Evolutionary conservation across 2,797 vertebrate species (phyloP), one percentile per base, ranked within the genome.

Genomic region (Huso huso): DNA sequence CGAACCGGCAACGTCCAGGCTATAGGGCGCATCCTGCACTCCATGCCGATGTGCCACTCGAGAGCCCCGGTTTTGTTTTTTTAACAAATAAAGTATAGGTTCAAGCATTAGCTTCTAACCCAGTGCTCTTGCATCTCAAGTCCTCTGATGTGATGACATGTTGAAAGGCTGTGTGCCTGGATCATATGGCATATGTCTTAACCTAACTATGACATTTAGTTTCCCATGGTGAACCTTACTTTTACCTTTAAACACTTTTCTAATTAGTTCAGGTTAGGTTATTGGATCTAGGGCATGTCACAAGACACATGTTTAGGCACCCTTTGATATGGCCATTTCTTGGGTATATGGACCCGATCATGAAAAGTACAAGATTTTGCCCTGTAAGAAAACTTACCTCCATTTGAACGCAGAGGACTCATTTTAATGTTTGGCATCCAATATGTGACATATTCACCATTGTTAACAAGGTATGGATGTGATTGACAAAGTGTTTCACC

Each of bases 331-430:
- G 86, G 83, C 84, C 87, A 86, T 80, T 67, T 78, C 71, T 79
- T 37, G 82, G 83, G 82, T 87, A 89, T 89, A 86, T 89, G 88
- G 85, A 79, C 78, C 85, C 88, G 86, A 88, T 88, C 89, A 89
- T 82, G 78, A 85, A 79, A 77, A 77, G 79, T 84, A 84, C 75
- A 83, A 78, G 69, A 70, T 77, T n/a, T n/a, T 13, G 55, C 12
- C 55, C 55, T 58, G 12, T 58, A 11, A 13, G 55, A 58, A 58
- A 58, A 58, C 7, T n/a, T 9, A n/a, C 8, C 55, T 58, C 10
- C 18, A 18, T 2, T 18, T 18, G 2, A 18, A 18, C 18, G 18
- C 5, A 37, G 37, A 37, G 37, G 37, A 37, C 4, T 37, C 18
- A 18, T 37, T 37, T 37, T 37, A 37, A 5, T 37, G 3, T 37